A percentile compares a stretch with the other conserved stretches of the same genome.
These are phyloP conservation scores for Syngnathus acus DNA, from an alignment of 2,797 vertebrate genomes.

Conservation along the genomic window DNA sequence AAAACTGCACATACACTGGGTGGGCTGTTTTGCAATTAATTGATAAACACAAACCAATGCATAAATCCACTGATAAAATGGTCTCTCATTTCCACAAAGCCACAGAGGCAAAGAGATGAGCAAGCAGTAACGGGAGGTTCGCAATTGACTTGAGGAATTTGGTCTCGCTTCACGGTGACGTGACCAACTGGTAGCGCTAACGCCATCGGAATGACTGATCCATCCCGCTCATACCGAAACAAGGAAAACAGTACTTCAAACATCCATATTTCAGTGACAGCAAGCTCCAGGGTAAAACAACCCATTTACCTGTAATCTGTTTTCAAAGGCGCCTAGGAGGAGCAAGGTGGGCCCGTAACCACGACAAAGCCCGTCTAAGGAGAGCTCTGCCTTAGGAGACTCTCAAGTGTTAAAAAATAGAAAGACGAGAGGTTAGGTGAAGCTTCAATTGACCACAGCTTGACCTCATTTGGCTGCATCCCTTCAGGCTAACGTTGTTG, in stretches of 20 bases:
- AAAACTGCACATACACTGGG: neutral
- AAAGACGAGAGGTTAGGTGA: conserved; percentile 14
- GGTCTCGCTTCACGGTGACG: conserved; percentile 28
- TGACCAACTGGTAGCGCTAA: conserved; percentile 38
- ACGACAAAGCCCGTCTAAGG: conserved; percentile 23
- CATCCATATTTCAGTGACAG: conserved; percentile 64
- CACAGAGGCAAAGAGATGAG: conserved; percentile 19
- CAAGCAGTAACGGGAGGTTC: conserved; percentile 33
- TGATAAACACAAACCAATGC: neutral
- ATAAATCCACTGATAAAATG: conserved; percentile 2
- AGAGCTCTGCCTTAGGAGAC: conserved; percentile 26
- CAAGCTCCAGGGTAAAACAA: conserved; percentile 50
- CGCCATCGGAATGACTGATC: conserved; percentile 46
- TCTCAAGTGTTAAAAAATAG: conserved; percentile 17
- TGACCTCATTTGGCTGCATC: conserved; percentile 25
- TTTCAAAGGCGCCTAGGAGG: conserved; percentile 28
- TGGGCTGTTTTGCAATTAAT: conserved; percentile 4
- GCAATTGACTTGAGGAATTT: conserved; percentile 45
- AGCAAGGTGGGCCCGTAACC: conserved; percentile 14
- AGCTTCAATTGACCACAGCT: conserved; percentile 38
- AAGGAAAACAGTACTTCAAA: conserved; percentile 52
- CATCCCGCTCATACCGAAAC: conserved; percentile 37
- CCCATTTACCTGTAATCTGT: conserved; percentile 58
- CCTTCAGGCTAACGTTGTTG: conserved; percentile 22
- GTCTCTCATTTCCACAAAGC: conserved; percentile 3